These are phyloP conservation scores for Ceratotherium simum DNA, from an alignment of 2,113 vertebrate genomes.

Conservation along the genomic window DNA sequence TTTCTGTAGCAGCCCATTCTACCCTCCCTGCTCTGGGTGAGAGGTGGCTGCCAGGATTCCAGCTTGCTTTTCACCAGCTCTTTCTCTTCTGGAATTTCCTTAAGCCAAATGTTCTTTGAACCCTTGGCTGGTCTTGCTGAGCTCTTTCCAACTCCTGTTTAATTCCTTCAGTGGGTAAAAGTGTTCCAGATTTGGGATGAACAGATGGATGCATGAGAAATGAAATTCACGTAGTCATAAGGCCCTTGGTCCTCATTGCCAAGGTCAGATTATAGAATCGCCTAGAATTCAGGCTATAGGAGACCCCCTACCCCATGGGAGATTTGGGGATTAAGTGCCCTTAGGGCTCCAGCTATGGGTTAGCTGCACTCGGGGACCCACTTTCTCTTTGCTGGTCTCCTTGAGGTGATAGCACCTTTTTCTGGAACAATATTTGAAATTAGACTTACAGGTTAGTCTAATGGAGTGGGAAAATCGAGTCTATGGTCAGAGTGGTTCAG, in stretches of 20 bases:
- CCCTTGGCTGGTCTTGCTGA: slow-evolving; percentile 49
- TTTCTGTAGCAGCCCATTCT: not conserved
- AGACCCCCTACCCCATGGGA: not conserved
- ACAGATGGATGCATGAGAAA: slow-evolving; percentile 43
- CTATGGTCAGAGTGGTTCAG: not conserved
- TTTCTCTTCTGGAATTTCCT: slow-evolving; percentile 58
- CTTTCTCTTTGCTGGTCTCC: not conserved
- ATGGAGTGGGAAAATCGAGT: not conserved
- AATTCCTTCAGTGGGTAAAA: slow-evolving; percentile 68
- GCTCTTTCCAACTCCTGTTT: slow-evolving; percentile 61
- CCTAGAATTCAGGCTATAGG: not conserved
- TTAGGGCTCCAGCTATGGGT: not conserved
- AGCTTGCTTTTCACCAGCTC: slow-evolving; percentile 40
- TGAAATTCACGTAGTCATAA: not conserved
- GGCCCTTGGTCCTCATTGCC: not conserved
- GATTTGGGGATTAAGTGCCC: not conserved
- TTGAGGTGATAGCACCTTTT: not conserved
- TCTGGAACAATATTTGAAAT: not conserved
- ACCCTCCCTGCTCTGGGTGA: not conserved
- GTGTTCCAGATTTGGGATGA: slow-evolving; percentile 60
- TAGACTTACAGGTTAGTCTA: not conserved
- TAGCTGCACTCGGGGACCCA: not conserved
- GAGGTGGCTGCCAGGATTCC: not conserved
- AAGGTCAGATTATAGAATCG: slow-evolving; percentile 24
- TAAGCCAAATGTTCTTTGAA: slow-evolving; percentile 69